Percentiles rank a stretch among this genome's conserved stretches.
Evolutionary conservation across 2,113 vertebrate genomes (phyloP).

Genomic region (Perognathus longimembris): DNA sequence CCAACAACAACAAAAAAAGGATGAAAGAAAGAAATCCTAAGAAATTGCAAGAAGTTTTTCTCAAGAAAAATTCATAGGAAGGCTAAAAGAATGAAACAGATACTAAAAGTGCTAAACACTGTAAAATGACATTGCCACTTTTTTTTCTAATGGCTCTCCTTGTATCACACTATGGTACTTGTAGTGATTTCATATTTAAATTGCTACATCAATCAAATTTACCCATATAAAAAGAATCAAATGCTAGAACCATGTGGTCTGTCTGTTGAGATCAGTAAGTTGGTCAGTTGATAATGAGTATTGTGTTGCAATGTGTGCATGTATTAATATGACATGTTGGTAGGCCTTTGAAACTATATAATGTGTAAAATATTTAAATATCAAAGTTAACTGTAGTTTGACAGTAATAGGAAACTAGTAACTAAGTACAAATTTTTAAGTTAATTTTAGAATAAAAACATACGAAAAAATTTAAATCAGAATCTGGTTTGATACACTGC

Average conservation of each 20-base stretch:
- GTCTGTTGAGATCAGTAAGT: background rate
- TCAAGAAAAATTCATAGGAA: conserved; percentile 23
- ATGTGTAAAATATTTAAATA: background rate
- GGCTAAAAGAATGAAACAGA: background rate
- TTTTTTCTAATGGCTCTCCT: background rate
- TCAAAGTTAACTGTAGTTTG: conserved; percentile 19
- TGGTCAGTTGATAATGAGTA: background rate
- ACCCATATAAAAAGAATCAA: conserved; percentile 52
- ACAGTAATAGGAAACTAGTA: conserved; percentile 1
- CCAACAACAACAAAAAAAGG: too few relatives aligned
- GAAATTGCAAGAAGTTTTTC: background rate
- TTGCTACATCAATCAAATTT: conserved; percentile 42
- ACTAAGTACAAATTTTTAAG: background rate
- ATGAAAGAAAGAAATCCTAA: too few relatives aligned
- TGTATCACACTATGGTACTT: conserved; percentile 29
- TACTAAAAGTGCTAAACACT: conserved; percentile 19
- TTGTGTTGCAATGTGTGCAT: background rate
- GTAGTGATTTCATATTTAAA: conserved; percentile 66
- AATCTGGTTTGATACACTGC: background rate
- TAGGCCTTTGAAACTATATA: conserved; percentile 15
- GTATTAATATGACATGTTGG: background rate
- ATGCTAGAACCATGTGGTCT: conserved; percentile 22
- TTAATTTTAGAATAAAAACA: conserved; percentile 40
- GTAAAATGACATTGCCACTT: background rate
- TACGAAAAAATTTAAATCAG: background rate